phyloP scores from a whole-genome alignment of 2,797 vertebrate genomes.

The Atherinosoma microstoma region DNA sequence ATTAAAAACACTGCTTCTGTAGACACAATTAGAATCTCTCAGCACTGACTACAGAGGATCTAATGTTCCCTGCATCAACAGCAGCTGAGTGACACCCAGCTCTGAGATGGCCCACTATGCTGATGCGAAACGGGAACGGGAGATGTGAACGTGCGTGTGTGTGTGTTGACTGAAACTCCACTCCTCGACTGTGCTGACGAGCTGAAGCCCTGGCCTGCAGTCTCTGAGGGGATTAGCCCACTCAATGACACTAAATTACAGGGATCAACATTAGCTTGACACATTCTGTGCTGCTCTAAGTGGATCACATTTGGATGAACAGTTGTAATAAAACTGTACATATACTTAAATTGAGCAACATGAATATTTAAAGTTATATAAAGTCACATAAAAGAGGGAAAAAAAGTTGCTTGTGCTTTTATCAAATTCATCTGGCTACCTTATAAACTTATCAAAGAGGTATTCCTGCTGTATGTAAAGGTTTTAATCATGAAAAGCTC shows the following conservation, averaged over 20 bases:
- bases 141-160: slow-evolving; percentile 32
- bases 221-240: slow-evolving; percentile 85
- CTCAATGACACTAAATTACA: slow-evolving; percentile 86
- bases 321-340: slow-evolving; percentile 62
- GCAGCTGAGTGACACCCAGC: slow-evolving; percentile 62
- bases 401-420: not conserved
- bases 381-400: slow-evolving; percentile 14
- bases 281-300: slow-evolving; percentile 76
- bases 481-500: slow-evolving; percentile 51
- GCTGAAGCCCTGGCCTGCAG: slow-evolving; percentile 78
- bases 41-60: slow-evolving; percentile 69
- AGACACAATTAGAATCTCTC: slow-evolving; percentile 81
- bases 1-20: slow-evolving; percentile 76
- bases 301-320: slow-evolving; percentile 77
- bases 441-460: slow-evolving; percentile 21
- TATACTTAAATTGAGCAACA: slow-evolving; percentile 54
- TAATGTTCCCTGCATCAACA: slow-evolving; percentile 69
- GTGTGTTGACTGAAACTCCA: slow-evolving; percentile 69
- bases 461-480: slow-evolving; percentile 40
- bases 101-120: slow-evolving; percentile 63
- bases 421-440: slow-evolving; percentile 14
- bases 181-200: slow-evolving; percentile 77
- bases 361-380: slow-evolving; percentile 43
- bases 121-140: slow-evolving; percentile 50
- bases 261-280: slow-evolving; percentile 84